A percentile compares a stretch with the other conserved stretches of the same genome.
Evolutionary conservation across 2,888 invertebrate species (phyloP).

Genomic region (Pharmacophagus antenor): DNA sequence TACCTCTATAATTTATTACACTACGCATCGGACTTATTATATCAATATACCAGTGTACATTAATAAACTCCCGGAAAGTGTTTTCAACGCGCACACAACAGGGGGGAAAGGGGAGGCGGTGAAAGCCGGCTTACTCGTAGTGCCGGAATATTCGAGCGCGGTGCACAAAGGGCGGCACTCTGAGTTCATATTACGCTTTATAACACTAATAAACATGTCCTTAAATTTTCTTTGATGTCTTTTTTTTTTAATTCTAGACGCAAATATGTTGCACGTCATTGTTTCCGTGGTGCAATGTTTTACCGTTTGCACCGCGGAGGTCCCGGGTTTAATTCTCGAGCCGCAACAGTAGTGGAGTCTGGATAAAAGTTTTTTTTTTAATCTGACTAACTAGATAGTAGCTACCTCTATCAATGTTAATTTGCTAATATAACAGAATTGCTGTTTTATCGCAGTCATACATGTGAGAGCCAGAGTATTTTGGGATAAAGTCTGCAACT

Average conservation of each 20-base stretch:
- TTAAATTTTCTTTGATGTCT: not conserved
- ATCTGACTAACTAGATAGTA: too few species aligned
- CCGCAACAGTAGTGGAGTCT: too few species aligned
- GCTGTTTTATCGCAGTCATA: too few species aligned
- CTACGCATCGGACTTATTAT: not conserved
- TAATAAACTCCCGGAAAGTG: not conserved
- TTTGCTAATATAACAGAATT: too few species aligned
- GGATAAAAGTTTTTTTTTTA: too few species aligned
- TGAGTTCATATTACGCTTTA: not conserved
- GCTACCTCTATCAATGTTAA: too few species aligned
- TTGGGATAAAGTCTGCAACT: too few species aligned
- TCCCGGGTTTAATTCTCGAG: too few species aligned
- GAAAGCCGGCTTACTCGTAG: conserved; percentile 11
- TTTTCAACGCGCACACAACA: not conserved
- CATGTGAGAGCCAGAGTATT: too few species aligned
- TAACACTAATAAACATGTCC: not conserved
- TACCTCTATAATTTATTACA: not conserved
- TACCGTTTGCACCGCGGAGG: too few species aligned
- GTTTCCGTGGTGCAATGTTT: not conserved
- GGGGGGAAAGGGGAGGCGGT: not conserved
- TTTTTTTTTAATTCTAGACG: not conserved
- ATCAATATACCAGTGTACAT: not conserved
- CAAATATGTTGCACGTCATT: not conserved
- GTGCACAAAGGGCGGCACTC: not conserved
- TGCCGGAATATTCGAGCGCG: not conserved